These are phyloP conservation scores for Trypoxylus dichotomus DNA, from an alignment of 1,140 invertebrate genomes.

Conservation along the genomic window DNA sequence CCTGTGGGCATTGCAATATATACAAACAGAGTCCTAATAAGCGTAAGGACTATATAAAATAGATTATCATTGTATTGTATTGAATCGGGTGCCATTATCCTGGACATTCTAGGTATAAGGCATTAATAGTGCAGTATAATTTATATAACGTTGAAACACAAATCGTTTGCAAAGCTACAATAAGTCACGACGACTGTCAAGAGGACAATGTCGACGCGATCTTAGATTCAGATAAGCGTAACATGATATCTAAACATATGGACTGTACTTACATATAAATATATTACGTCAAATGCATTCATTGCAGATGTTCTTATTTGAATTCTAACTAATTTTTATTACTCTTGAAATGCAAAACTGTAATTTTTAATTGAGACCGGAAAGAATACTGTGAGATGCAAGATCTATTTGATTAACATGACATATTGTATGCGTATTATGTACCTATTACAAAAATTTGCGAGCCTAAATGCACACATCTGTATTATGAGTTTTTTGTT, in stretches of 20 bases:
- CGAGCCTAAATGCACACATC: no score
- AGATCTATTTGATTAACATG: background rate
- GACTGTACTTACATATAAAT: constrained; percentile 1
- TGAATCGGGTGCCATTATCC: background rate
- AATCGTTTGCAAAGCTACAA: constrained; percentile 19
- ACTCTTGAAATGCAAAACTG: background rate
- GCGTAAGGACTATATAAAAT: background rate
- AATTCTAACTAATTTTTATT: constrained; percentile 14
- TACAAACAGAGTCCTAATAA: background rate
- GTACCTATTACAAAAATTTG: background rate
- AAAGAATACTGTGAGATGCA: background rate
- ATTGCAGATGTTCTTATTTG: constrained; percentile 26
- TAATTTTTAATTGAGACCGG: background rate
- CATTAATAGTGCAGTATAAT: background rate
- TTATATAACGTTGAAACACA: background rate
- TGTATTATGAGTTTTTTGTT: no score
- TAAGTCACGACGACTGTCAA: constrained; percentile 35
- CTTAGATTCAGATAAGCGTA: constrained; percentile 35
- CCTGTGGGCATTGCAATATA: no score
- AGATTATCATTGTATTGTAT: background rate
- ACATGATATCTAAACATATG: constrained; percentile 33
- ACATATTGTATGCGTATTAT: background rate
- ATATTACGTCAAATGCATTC: constrained; percentile 12
- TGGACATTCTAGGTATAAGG: background rate
- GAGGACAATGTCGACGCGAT: constrained; percentile 36